Evolutionary conservation across 2,797 vertebrate species (phyloP).

Genomic region (Epinephelus malabaricus): DNA sequence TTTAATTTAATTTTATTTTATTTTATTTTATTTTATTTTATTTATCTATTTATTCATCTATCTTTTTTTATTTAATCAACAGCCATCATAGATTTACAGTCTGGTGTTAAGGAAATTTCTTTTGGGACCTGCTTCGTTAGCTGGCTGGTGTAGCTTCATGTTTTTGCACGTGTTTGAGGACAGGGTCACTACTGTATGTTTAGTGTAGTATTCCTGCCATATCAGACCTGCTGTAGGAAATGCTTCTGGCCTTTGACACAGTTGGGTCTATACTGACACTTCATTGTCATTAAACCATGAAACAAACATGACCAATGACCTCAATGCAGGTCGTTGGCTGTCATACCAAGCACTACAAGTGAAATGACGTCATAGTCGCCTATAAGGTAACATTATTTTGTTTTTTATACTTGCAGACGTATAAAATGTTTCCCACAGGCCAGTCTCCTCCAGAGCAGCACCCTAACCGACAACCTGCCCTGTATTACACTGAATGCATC

Average conservation of each 20-base stretch:
- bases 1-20: no score
- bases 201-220: background rate
- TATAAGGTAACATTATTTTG: no score
- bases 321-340: background rate
- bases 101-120: background rate
- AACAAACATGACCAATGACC: background rate
- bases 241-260: constrained; percentile 10
- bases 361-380: background rate
- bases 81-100: background rate
- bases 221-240: background rate
- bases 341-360: background rate
- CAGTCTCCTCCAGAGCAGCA: background rate
- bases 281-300: background rate
- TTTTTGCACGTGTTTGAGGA: background rate
- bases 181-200: background rate
- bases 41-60: no score
- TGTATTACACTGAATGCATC: background rate
- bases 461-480: background rate
- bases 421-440: background rate
- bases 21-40: no score
- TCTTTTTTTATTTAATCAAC: background rate
- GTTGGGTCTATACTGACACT: constrained; percentile 5
- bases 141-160: background rate
- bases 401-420: background rate
- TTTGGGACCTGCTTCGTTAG: background rate